Percentiles rank a stretch among this genome's conserved stretches.
phyloP scores from a whole-genome alignment of 2,888 invertebrate species.

The Alloplasta piceator region DNA sequence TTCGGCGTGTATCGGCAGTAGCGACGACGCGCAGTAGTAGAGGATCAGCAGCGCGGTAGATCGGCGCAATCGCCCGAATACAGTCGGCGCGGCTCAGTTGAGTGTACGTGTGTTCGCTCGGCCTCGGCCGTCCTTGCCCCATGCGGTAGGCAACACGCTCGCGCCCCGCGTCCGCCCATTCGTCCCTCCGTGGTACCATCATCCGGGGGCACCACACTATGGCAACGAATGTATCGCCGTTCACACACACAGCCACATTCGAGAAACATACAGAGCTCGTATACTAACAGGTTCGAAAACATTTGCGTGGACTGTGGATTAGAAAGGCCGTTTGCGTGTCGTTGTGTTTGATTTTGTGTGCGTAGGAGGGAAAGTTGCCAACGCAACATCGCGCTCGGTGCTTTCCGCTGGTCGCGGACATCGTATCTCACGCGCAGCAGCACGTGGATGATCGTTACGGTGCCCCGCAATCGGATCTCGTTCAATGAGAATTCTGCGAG shows the following conservation, averaged over 20 bases:
- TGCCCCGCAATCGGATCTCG: too few relatives aligned
- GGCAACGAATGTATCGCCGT: conserved; percentile 2
- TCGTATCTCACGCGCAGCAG: too few relatives aligned
- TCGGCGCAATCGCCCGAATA: conserved; percentile 8
- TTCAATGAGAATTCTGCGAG: too few relatives aligned
- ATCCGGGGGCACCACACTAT: conserved; percentile 13
- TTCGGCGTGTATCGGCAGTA: conserved; percentile 17
- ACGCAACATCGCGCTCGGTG: neutral
- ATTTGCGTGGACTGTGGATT: conserved; percentile 75
- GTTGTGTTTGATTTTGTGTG: conserved; percentile 62
- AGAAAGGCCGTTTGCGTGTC: conserved; percentile 77
- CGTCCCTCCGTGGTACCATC: conserved; percentile 65
- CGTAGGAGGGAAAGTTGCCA: conserved; percentile 81
- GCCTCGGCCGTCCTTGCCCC: conserved; percentile 83
- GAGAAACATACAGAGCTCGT: conserved; percentile 23
- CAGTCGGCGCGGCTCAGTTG: too few relatives aligned
- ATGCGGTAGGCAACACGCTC: conserved; percentile 78
- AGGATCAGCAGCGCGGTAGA: conserved; percentile 31
- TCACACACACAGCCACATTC: conserved; percentile 16
- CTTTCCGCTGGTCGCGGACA: too few relatives aligned
- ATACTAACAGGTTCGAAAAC: conserved; percentile 80
- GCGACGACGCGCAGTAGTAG: neutral
- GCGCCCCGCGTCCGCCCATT: conserved; percentile 65
- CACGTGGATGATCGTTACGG: too few relatives aligned
- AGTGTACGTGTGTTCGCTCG: conserved; percentile 66